Evolutionary conservation across 37 sponge, comb jelly and placozoan species (phyloP).

Genomic region (Aphrocallistes beatrix): DNA sequence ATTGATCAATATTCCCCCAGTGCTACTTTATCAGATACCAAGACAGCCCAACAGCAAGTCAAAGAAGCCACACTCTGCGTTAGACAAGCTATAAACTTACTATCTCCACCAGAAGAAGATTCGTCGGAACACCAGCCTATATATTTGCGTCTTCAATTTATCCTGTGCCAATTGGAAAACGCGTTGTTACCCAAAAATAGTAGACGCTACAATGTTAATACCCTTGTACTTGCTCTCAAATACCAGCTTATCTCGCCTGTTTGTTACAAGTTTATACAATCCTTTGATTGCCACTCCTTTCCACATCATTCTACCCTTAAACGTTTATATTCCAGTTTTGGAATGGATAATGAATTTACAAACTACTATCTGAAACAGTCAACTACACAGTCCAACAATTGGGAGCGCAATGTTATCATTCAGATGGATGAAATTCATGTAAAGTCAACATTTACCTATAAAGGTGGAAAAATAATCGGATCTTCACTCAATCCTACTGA

Average conservation of each 20-base stretch:
- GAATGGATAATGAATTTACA: not conserved
- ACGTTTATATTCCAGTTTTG: not conserved
- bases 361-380: not conserved
- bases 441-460: not conserved
- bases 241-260: not conserved
- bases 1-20: no score
- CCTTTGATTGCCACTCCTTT: not conserved
- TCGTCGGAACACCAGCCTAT: not conserved
- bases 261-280: not conserved
- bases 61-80: not conserved
- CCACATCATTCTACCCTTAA: not conserved
- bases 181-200: not conserved
- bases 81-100: not conserved
- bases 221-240: not conserved
- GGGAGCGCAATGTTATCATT: not conserved
- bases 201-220: not conserved
- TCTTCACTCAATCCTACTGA: no score
- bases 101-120: not conserved
- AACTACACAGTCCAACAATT: not conserved
- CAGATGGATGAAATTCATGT: conserved; percentile 13
- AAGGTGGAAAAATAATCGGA: no score
- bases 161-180: conserved; percentile 3
- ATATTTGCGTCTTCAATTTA: not conserved
- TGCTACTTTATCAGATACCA: no score
- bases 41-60: not conserved